Conservation (phyloP, 35 echinoderm and acorn worm genomes). For the Heliocidaris tuberculata region DNA sequence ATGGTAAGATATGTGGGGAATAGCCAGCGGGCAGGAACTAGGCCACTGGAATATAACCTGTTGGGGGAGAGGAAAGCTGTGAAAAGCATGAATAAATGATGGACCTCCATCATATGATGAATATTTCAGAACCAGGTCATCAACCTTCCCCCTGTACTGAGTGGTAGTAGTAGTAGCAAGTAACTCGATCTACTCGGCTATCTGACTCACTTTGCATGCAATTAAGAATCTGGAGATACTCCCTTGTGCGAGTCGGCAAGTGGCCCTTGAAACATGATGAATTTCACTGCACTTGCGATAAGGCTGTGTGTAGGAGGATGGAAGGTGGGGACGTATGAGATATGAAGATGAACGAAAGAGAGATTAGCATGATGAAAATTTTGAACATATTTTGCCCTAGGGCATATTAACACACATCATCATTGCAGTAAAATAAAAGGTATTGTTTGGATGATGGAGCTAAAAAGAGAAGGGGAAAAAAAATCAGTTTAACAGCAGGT, state of each 20-base stretch:
- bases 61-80: conserved; percentile 19
- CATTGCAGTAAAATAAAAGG: not conserved
- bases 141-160: not conserved
- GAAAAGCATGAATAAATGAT: conserved; percentile 38
- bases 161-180: not conserved
- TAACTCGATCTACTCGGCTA: not conserved
- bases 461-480: too few relatives aligned
- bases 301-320: not conserved
- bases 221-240: conserved; percentile 20
- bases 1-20: conserved; percentile 21
- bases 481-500: too few relatives aligned
- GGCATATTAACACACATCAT: not conserved
- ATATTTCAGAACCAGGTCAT: conserved; percentile 27
- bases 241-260: not conserved
- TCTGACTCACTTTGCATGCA: conserved; percentile 35
- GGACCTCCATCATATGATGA: conserved; percentile 16
- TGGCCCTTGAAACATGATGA: not conserved
- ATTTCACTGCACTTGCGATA: not conserved
- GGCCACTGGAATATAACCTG: not conserved
- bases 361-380: not conserved
- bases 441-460: too few relatives aligned
- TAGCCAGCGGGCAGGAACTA: not conserved
- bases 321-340: not conserved
- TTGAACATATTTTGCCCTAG: not conserved
- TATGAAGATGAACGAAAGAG: not conserved